phyloP scores from a whole-genome alignment of 2,113 vertebrate genomes.

The Hemichromis elongatus region DNA sequence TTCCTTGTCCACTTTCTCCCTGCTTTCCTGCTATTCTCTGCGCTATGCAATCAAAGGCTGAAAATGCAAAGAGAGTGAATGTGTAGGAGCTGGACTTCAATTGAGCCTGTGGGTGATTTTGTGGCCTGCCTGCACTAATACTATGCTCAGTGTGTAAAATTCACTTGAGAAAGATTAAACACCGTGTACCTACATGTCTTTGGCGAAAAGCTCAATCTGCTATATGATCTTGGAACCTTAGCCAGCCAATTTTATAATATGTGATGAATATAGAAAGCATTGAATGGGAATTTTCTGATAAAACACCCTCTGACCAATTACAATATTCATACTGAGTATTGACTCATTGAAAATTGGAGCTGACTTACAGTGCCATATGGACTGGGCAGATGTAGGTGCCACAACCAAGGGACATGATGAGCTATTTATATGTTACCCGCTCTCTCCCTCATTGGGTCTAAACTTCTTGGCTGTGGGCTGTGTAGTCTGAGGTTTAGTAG shows the following conservation, averaged over 20 bases:
- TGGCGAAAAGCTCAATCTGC: not conserved
- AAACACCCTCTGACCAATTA: not conserved
- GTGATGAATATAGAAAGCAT: not conserved
- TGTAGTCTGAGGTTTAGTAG: not conserved
- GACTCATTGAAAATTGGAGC: not conserved
- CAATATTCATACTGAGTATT: not conserved
- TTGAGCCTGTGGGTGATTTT: not conserved
- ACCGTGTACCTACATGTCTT: not conserved
- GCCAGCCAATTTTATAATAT: not conserved
- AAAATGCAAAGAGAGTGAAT: not conserved
- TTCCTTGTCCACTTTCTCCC: not conserved
- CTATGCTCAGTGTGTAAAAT: not conserved
- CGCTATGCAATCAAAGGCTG: not conserved
- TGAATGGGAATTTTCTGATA: not conserved
- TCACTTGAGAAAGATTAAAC: not conserved
- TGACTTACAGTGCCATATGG: constrained; percentile 17
- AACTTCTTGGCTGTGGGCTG: constrained; percentile 4
- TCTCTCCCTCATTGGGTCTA: not conserved
- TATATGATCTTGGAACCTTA: not conserved
- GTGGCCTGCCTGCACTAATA: not conserved
- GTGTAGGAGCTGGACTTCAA: not conserved
- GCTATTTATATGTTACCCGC: constrained; percentile 16
- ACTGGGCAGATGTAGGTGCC: constrained; percentile 21
- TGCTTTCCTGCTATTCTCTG: not conserved
- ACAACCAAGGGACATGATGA: constrained; percentile 14